These are phyloP conservation scores for Meles meles DNA, from an alignment of 2,113 vertebrate genomes.

Conservation along the genomic window DNA sequence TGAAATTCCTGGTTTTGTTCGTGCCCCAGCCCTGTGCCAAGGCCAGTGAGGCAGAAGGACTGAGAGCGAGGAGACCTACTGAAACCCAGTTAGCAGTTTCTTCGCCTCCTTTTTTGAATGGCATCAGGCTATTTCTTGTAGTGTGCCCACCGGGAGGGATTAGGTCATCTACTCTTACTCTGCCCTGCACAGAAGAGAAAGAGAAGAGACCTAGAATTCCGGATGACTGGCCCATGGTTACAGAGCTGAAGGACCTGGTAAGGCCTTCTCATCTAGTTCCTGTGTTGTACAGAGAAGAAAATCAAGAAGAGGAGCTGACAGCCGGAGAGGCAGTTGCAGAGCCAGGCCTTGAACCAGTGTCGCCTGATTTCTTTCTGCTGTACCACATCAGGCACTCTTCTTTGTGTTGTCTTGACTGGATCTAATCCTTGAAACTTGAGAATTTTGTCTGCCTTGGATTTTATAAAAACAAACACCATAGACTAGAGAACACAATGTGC, in stretches of 20 bases:
- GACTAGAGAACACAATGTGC: conserved; percentile 31
- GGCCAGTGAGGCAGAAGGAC: neutral
- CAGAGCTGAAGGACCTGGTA: neutral
- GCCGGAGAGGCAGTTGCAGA: neutral
- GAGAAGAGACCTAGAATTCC: neutral
- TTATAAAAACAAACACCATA: conserved; percentile 42
- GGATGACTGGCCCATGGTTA: neutral
- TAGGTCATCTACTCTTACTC: neutral
- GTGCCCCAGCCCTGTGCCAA: neutral
- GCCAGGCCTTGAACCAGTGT: neutral
- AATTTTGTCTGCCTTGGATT: conserved; percentile 48
- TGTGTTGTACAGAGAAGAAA: neutral
- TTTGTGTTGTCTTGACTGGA: neutral
- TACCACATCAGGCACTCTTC: neutral
- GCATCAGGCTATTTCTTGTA: neutral
- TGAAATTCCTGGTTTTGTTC: neutral
- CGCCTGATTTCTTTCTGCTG: neutral
- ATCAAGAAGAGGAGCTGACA: neutral
- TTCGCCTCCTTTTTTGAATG: neutral
- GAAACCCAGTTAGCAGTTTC: neutral
- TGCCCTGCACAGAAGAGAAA: neutral
- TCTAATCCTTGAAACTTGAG: conserved; percentile 17
- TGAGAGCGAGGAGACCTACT: neutral
- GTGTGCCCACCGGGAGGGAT: neutral
- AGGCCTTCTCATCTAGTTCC: neutral